Evolutionary conservation across 92 coral and sea anemone species (phyloP), one percentile per base, ranked within the genome.

Genomic region (Palythoa heliodiscus): DNA sequence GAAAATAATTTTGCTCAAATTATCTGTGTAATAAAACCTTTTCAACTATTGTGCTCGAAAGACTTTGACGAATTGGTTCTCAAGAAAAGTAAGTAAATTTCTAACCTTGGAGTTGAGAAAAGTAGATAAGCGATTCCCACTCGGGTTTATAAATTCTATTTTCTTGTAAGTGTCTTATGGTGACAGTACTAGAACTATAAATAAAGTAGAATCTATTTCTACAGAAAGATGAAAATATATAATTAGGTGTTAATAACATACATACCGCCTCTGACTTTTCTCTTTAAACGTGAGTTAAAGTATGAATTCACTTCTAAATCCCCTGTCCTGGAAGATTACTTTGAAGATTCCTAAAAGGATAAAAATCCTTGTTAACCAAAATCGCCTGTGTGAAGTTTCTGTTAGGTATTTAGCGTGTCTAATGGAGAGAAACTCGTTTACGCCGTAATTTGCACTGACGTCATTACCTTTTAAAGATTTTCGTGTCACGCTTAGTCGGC

Each of bases 171-270:
- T 53, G 63, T 53, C 12, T 29, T 23, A 77, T 24, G 16, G 14
- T 8, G 29, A 47, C 71, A 61, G 71, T 50, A 23, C 25, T 9
- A 57, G 38, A n/a, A 58, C 83, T 61, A 78, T 39, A 78, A 78
- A 78, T 78, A 78, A 78, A 78, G 22, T 39, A n/a, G 35, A 78
- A n/a, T 61, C 71, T 78, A 78, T 78, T 78, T 78, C 83, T 20
- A 78, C 24, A 60, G 71, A 78, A 68, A 15, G 71, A 78, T 71
- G 38, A 78, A 78, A 61, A 78, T 63, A 58, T n/a, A 63, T 63
- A 63, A 63, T 63, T 63, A 63, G 69, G 23, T 63, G 22, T 63
- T 78, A 78, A n/a, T 68, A 39, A 7, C 38, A 38, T 60, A 78
- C 83, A 4, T 78, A 78, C 71, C 83, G 68, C 53, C 19, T 37